Evolutionary conservation across 1,140 invertebrate species (phyloP).

Genomic region (Drosophila sechellia): DNA sequence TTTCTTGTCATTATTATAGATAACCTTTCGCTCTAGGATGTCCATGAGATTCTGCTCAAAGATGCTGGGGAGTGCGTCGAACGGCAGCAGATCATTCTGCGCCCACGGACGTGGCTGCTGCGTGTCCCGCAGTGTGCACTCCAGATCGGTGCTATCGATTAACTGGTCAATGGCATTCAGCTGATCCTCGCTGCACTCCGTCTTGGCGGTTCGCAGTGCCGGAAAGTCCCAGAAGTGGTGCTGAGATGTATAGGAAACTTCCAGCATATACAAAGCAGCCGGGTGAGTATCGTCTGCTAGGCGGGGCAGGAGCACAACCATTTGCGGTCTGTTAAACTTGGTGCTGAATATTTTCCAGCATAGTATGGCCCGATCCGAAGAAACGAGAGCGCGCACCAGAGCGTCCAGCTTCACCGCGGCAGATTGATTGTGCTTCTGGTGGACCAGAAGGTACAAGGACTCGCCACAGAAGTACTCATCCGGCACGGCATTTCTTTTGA

Average conservation of each 20-base stretch:
- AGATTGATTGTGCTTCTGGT: conserved; percentile 52
- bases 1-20: conserved; percentile 3
- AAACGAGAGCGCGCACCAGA: conserved; percentile 60
- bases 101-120: conserved; percentile 55
- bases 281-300: conserved; percentile 53
- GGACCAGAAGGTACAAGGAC: conserved; percentile 68
- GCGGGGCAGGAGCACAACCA: conserved; percentile 73
- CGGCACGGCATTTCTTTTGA: conserved; percentile 56
- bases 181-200: conserved; percentile 62
- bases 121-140: conserved; percentile 41
- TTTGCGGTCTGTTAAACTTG: conserved; percentile 62
- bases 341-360: conserved; percentile 77
- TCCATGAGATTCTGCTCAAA: conserved; percentile 75
- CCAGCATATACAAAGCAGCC: conserved; percentile 69
- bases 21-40: conserved; percentile 59
- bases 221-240: conserved; percentile 80
- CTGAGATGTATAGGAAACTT: conserved; percentile 72
- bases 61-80: conserved; percentile 67
- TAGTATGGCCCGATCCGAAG: conserved; percentile 56
- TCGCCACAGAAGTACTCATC: conserved; percentile 74
- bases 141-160: conserved; percentile 74
- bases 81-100: conserved; percentile 69
- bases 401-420: conserved; percentile 75
- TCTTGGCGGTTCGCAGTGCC: conserved; percentile 57
- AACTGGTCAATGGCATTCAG: conserved; percentile 67